Percentiles rank a stretch among this genome's conserved stretches.
Evolutionary conservation across 1,140 invertebrate genomes (phyloP).

Genomic region (Trialeurodes vaporariorum): DNA sequence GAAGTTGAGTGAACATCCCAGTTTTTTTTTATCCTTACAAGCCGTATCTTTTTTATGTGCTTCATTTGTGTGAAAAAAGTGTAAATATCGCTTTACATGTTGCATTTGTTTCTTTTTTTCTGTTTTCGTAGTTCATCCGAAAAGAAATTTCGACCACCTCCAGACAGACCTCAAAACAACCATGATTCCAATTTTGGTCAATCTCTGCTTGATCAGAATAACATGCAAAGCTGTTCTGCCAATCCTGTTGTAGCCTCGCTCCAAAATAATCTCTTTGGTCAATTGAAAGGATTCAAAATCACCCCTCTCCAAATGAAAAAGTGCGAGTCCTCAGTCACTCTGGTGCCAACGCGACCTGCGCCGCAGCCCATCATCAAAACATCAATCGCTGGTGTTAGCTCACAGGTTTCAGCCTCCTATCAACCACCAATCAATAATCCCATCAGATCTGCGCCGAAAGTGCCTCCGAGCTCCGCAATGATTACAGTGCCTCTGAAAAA

Average conservation of each 20-base stretch:
- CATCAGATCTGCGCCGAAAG: constrained; percentile 16
- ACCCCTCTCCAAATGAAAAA: constrained; percentile 45
- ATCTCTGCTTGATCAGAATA: background rate
- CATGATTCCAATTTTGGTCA: background rate
- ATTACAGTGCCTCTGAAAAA: background rate
- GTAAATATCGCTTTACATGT: background rate
- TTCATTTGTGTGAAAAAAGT: too few species aligned
- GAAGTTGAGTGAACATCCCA: too few species aligned
- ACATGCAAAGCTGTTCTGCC: constrained; percentile 31
- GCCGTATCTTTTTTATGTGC: too few species aligned
- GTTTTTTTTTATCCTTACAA: too few species aligned
- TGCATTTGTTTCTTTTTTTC: background rate
- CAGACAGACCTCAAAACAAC: background rate
- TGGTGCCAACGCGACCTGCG: constrained; percentile 11
- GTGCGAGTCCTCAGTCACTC: background rate
- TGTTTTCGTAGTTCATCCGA: background rate
- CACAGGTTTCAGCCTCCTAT: background rate
- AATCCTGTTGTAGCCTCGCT: constrained; percentile 38
- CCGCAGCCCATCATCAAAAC: constrained; percentile 12
- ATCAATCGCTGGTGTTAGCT: background rate
- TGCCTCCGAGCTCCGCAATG: constrained; percentile 9
- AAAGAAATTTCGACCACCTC: background rate
- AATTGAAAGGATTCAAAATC: constrained; percentile 72
- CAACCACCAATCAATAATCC: constrained; percentile 11
- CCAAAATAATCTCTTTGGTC: constrained; percentile 57